Evolutionary conservation across 2,113 vertebrate species (phyloP), one percentile per base, ranked within the genome.

Genomic region (Clarias magur): DNA sequence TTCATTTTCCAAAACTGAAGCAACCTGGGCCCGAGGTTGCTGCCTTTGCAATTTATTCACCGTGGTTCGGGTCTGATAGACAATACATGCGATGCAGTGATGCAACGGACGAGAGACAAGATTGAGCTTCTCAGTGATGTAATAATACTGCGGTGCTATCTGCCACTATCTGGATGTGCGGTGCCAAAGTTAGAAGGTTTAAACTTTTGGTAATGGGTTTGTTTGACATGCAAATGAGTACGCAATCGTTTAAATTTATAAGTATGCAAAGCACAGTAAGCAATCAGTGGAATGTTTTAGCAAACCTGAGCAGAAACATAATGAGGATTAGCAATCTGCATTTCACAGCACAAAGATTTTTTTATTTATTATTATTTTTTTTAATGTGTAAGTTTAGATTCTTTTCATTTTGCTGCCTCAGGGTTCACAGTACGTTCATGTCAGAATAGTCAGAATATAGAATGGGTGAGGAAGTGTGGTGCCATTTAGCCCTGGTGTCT

Each of bases 1-100:
- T 17, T 81, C 82, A 48, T 67, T 88, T 84, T 56, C 21, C 79
- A 30, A 65, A 80, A 25, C 81, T 56, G 80, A 76, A 57, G 80
- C 72, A 83, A 83, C 60, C 57, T 53, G 53, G 62, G 65, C 21
- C 34, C 2, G 0, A 53, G 80, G 60, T 68, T 59, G 60, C 84
- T 73, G 68, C 25, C 30, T 86, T 68, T 82, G 75, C 81, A 86
- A 34, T 54, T 25, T 83, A 48, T n/a, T 3, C 12, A 4, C 19
- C 13, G 27, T 53, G 48, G 59, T 81, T 38, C 6, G 27, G 56
- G 56, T 60, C 27, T 42, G 54, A 38, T 73, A n/a, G 4, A 72
- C 73, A 81, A 27, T 63, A 34, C 4, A n/a, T 2, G 60, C 60
- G 60, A 27, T 63, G 11, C 4, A 21, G 60, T 85, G 73, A 79